phyloP scores from a whole-genome alignment of 1,140 invertebrate genomes.

The Listronotus bonariensis region DNA sequence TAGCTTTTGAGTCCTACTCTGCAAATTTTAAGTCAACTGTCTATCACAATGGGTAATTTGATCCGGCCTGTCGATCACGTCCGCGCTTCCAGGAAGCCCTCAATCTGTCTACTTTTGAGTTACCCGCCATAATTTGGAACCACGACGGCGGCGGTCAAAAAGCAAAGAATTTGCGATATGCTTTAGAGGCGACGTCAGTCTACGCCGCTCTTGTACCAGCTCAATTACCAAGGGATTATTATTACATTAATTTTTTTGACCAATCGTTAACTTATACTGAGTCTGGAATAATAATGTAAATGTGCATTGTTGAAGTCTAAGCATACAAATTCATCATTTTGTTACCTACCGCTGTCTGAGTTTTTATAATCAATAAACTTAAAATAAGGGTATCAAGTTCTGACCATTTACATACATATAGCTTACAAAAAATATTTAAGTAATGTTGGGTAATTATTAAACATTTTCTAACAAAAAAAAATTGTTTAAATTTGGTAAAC shows the following conservation, averaged over 20 bases:
- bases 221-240: conserved; percentile 33
- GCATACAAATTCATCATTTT: conserved; percentile 15
- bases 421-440: too few relatives aligned
- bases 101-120: conserved; percentile 44
- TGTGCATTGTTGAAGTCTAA: background rate
- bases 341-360: background rate
- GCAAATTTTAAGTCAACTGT: conserved; percentile 36
- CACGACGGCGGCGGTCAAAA: conserved; percentile 35
- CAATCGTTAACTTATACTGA: conserved; percentile 3
- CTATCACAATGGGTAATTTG: conserved; percentile 46
- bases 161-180: conserved; percentile 38
- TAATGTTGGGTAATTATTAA: too few relatives aligned
- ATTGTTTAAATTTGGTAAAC: too few relatives aligned
- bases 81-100: conserved; percentile 41
- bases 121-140: conserved; percentile 37
- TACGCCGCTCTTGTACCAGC: conserved; percentile 16
- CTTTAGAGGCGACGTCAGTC: conserved; percentile 29
- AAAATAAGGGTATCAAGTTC: too few relatives aligned
- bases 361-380: too few relatives aligned
- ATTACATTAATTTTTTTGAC: conserved; percentile 34
- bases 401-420: too few relatives aligned
- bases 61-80: conserved; percentile 49
- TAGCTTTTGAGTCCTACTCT: conserved; percentile 13
- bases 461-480: too few relatives aligned
- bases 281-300: conserved; percentile 24